These are phyloP conservation scores for Sphinx pinastri DNA, from an alignment of 2,888 invertebrate genomes.

Conservation along the genomic window DNA sequence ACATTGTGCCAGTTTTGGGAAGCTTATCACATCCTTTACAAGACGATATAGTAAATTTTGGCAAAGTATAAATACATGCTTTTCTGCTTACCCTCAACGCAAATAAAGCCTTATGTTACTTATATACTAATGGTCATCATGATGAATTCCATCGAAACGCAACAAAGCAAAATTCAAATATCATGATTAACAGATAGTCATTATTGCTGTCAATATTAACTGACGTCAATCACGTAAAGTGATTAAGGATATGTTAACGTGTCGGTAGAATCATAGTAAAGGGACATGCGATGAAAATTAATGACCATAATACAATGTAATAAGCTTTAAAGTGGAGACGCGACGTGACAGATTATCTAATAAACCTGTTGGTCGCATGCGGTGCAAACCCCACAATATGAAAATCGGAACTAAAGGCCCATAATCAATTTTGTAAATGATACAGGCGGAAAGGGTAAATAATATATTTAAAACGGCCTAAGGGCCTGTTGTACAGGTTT, in stretches of 20 bases:
- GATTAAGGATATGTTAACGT: not conserved
- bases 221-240: conserved; percentile 9
- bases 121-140: not conserved
- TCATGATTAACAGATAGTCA: not conserved
- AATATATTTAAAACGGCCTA: too few species aligned
- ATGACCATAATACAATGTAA: conserved; percentile 1
- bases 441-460: too few species aligned
- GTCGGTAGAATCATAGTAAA: not conserved
- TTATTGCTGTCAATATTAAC: not conserved
- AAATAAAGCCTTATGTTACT: not conserved
- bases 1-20: too few species aligned
- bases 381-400: not conserved
- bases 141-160: not conserved
- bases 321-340: not conserved
- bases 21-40: too few species aligned
- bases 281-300: not conserved
- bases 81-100: too few species aligned
- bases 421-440: not conserved
- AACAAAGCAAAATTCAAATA: conserved; percentile 11
- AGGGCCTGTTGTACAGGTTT: too few species aligned
- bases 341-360: conserved; percentile 10
- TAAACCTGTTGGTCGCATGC: not conserved
- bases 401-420: not conserved
- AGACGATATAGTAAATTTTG: too few species aligned
- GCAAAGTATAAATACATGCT: too few species aligned